phyloP scores from a whole-genome alignment of 2,888 invertebrate genomes.

The Chrysolina haemoptera region DNA sequence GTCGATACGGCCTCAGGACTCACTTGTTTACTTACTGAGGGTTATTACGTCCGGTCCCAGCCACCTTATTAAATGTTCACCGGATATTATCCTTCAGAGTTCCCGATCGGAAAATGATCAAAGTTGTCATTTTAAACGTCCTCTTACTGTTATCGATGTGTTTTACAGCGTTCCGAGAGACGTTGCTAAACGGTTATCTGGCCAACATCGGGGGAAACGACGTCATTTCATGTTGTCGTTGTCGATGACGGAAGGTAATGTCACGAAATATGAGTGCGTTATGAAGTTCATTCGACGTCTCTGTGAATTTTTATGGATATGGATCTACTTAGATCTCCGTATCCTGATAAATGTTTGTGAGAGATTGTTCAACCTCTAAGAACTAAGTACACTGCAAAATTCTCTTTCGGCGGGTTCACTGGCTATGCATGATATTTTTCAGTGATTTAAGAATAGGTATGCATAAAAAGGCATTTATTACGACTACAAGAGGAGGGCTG shows the following conservation, averaged over 20 bases:
- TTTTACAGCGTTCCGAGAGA: conserved; percentile 39
- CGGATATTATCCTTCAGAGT: conserved; percentile 60
- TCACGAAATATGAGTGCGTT: conserved; percentile 1
- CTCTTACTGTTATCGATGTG: conserved; percentile 41
- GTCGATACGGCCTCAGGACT: conserved; percentile 29
- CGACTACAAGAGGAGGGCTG: no score
- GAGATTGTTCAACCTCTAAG: neutral
- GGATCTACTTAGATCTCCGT: conserved; percentile 1
- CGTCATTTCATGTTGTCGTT: conserved; percentile 18
- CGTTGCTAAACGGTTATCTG: conserved; percentile 38
- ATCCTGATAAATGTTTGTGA: neutral
- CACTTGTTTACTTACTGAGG: conserved; percentile 52
- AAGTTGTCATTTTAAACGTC: conserved; percentile 51
- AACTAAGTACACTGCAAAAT: neutral
- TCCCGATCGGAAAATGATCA: conserved; percentile 60
- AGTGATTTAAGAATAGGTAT: no score
- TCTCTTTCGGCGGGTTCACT: no score
- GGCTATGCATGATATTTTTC: no score
- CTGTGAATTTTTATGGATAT: conserved; percentile 40
- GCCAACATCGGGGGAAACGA: conserved; percentile 40
- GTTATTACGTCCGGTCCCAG: conserved; percentile 61
- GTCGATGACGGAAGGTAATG: conserved; percentile 18
- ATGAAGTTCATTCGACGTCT: conserved; percentile 16
- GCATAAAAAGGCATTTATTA: no score
- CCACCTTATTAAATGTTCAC: conserved; percentile 59